Conservation (phyloP, 2,113 vertebrate genomes). For the Poecile atricapillus region DNA sequence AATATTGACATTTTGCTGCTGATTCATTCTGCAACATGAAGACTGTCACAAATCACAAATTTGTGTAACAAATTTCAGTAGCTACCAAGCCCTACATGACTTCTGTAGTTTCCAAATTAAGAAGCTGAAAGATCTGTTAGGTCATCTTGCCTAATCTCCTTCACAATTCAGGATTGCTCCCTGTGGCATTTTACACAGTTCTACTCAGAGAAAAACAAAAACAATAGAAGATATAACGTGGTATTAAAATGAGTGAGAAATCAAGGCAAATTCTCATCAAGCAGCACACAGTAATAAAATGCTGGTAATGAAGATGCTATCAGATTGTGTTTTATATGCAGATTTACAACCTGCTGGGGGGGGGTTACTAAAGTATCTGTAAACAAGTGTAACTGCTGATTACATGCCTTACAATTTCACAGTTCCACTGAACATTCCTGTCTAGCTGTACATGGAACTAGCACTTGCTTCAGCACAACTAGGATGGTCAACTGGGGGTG, state of each 20-base stretch:
- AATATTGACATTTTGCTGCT: background rate
- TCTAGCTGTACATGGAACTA: background rate
- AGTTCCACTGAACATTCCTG: background rate
- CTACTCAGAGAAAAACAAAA: background rate
- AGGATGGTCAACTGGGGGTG: background rate
- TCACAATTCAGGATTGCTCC: background rate
- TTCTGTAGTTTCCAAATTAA: background rate
- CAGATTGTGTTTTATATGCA: background rate
- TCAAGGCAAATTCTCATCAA: background rate
- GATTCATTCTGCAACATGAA: background rate
- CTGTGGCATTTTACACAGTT: background rate
- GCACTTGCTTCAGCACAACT: background rate
- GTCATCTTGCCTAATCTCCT: background rate
- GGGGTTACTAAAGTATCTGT: background rate
- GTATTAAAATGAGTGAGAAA: background rate
- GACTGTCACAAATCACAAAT: background rate
- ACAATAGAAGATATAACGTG: background rate
- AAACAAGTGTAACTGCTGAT: conserved; percentile 23
- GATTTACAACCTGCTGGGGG: background rate
- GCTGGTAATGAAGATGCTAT: background rate
- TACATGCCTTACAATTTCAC: background rate
- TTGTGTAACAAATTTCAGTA: background rate
- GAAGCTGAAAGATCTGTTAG: background rate
- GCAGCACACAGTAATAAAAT: background rate
- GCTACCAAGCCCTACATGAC: background rate